Percentiles rank a stretch among this genome's conserved stretches.
These are phyloP conservation scores for Montifringilla adamsi DNA, from an alignment of 2,113 vertebrate species.

Conservation along the genomic window DNA sequence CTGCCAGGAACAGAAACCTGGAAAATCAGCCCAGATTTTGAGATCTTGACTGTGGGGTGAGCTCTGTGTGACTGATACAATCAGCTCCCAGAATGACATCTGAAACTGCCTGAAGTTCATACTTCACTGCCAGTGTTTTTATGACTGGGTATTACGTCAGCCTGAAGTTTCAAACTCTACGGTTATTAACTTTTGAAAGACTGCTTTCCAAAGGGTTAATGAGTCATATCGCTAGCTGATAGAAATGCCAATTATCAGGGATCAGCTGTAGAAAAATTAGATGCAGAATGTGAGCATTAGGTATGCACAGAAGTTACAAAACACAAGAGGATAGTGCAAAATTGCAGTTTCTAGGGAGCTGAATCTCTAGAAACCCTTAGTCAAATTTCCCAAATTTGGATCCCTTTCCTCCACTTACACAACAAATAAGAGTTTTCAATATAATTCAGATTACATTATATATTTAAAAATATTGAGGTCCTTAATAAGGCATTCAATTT, in stretches of 20 bases:
- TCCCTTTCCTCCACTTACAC: neutral
- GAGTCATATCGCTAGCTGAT: slow-evolving; percentile 26
- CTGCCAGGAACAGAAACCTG: neutral
- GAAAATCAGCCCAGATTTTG: neutral
- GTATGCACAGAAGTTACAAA: slow-evolving; percentile 27
- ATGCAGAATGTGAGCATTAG: slow-evolving; percentile 43
- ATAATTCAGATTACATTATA: neutral
- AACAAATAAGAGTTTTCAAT: neutral
- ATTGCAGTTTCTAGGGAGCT: neutral
- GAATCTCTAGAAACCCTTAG: neutral
- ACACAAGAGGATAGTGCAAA: neutral
- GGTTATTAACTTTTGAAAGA: slow-evolving; percentile 9
- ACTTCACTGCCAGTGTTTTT: neutral
- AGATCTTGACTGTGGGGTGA: neutral
- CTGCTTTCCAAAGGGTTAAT: slow-evolving; percentile 33
- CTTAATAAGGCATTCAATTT: neutral
- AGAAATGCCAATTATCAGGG: slow-evolving; percentile 8
- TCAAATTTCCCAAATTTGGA: neutral
- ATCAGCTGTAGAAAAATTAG: slow-evolving; percentile 48
- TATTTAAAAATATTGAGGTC: neutral
- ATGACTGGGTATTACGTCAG: neutral
- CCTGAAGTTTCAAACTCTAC: neutral
- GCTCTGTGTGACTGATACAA: neutral
- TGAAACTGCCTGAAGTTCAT: neutral
- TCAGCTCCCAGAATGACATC: neutral